A percentile compares a stretch with the other conserved stretches of the same genome.
Conservation (phyloP, 2,888 invertebrate genomes). For the Pseudococcus longispinus region DNA sequence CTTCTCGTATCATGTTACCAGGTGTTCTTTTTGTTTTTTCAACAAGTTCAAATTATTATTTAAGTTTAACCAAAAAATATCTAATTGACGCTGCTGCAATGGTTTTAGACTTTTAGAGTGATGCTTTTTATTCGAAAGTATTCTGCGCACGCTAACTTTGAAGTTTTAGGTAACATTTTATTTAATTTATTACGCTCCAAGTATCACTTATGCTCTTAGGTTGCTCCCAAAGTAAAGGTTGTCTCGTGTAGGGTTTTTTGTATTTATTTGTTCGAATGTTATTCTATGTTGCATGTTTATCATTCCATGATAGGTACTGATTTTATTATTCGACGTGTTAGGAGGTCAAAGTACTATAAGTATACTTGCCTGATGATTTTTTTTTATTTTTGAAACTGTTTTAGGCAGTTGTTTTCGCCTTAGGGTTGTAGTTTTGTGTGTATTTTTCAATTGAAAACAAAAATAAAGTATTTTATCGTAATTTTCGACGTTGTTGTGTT, state of each 20-base stretch:
- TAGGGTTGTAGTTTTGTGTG: slow-evolving; percentile 5
- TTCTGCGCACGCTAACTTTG: background rate
- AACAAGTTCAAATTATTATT: slow-evolving; percentile 28
- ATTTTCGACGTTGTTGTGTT: background rate
- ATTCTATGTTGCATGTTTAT: slow-evolving; percentile 11
- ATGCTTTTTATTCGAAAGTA: background rate
- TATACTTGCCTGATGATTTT: slow-evolving; percentile 4
- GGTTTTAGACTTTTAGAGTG: background rate
- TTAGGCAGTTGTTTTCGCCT: background rate
- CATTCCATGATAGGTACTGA: slow-evolving; percentile 38
- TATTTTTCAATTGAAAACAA: background rate
- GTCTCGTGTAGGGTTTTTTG: background rate
- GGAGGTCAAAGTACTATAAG: background rate
- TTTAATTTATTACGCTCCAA: background rate
- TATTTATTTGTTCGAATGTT: background rate
- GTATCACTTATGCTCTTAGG: background rate
- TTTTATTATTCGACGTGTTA: slow-evolving; percentile 6
- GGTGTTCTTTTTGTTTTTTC: slow-evolving; percentile 7
- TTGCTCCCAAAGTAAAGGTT: background rate
- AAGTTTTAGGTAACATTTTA: background rate
- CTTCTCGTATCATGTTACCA: slow-evolving; percentile 30
- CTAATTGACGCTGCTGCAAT: background rate
- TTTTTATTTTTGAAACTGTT: background rate
- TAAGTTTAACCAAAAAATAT: background rate
- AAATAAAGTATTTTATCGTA: slow-evolving; percentile 23